phyloP scores from a whole-genome alignment of 2,888 invertebrate genomes.

The Meghimatium bilineatum region DNA sequence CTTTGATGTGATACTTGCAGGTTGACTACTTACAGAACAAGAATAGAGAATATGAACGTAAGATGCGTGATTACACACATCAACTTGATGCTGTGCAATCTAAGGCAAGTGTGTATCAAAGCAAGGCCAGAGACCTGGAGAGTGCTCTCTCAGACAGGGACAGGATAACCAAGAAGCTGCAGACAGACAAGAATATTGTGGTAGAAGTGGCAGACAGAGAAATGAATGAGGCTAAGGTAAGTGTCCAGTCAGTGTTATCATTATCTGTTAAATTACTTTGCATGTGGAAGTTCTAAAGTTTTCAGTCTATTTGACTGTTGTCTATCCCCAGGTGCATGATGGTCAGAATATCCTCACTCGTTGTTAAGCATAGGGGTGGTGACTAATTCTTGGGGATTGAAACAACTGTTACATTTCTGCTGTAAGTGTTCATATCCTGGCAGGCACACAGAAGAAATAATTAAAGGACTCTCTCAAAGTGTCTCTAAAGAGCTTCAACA shows the following conservation, averaged over 20 bases:
- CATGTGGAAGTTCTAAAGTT: too few species aligned
- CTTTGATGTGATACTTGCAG: constrained; percentile 52
- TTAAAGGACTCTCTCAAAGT: too few species aligned
- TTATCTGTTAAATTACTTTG: too few species aligned
- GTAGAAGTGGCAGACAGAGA: constrained; percentile 73
- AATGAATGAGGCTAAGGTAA: constrained; percentile 72
- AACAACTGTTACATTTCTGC: too few species aligned
- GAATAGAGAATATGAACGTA: constrained; percentile 73
- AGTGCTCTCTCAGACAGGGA: constrained; percentile 71
- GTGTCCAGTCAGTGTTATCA: not conserved
- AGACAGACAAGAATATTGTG: constrained; percentile 72
- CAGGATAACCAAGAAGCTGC: constrained; percentile 69
- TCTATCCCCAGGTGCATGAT: too few species aligned
- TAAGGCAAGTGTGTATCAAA: constrained; percentile 58
- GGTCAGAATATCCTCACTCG: too few species aligned
- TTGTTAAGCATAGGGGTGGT: too few species aligned
- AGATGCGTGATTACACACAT: constrained; percentile 63
- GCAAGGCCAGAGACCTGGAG: constrained; percentile 65
- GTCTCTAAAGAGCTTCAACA: too few species aligned
- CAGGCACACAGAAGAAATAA: too few species aligned
- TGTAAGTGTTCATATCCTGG: too few species aligned
- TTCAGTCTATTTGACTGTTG: too few species aligned
- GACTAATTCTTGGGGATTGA: too few species aligned
- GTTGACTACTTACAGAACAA: constrained; percentile 77
- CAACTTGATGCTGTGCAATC: constrained; percentile 59